phyloP scores from a whole-genome alignment of 2,888 invertebrate genomes.

The Trissoscelio sp. region DNA sequence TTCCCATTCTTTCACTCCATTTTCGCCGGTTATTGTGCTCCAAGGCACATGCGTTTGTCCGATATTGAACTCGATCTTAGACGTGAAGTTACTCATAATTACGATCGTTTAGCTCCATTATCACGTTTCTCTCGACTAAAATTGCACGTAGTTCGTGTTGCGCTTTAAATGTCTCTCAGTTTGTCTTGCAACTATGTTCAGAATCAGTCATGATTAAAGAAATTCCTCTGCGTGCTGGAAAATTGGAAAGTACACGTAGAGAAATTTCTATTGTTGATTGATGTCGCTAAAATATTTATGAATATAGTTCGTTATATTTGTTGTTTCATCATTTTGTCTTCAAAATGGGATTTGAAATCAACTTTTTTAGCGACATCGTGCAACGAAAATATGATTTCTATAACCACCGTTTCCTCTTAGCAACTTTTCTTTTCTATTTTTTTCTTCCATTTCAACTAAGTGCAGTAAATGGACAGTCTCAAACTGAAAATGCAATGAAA shows the following conservation, averaged over 20 bases:
- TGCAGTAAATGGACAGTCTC: slow-evolving; percentile 41
- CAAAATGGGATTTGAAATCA: neutral
- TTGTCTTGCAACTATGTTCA: neutral
- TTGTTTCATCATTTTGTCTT: too few relatives aligned
- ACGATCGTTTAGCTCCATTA: too few relatives aligned
- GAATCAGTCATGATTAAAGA: neutral
- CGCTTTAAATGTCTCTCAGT: neutral
- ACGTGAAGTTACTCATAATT: slow-evolving; percentile 1
- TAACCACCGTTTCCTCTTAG: slow-evolving; percentile 27
- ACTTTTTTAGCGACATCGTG: slow-evolving; percentile 1
- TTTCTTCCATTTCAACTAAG: slow-evolving; percentile 36
- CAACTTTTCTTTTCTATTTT: slow-evolving; percentile 20
- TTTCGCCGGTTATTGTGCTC: neutral
- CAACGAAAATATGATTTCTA: slow-evolving; percentile 32
- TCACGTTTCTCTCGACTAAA: too few relatives aligned
- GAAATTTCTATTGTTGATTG: neutral
- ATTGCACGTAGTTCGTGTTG: too few relatives aligned
- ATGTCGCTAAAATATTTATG: neutral
- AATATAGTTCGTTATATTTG: too few relatives aligned
- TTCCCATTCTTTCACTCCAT: slow-evolving; percentile 2
- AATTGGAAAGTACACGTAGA: neutral
- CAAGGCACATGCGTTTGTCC: slow-evolving; percentile 3
- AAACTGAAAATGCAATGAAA: slow-evolving; percentile 26
- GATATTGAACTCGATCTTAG: slow-evolving; percentile 2
- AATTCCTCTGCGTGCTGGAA: neutral